Percentiles rank a stretch among this genome's conserved stretches.
Evolutionary conservation across 2,797 vertebrate genomes (phyloP).

Genomic region (Mergus octosetaceus): DNA sequence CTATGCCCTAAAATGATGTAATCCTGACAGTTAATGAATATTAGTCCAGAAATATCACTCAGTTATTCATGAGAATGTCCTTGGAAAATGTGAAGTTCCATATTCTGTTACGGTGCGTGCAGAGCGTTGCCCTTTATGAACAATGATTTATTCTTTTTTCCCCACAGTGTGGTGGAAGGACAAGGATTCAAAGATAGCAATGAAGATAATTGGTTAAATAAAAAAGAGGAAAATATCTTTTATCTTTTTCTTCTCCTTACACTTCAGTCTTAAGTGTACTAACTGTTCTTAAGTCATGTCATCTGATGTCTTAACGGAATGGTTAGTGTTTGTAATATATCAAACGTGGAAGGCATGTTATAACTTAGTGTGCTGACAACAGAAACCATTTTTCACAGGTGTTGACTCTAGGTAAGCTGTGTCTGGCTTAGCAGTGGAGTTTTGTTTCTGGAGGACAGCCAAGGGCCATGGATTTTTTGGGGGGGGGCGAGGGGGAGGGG

Average conservation of each 20-base stretch:
- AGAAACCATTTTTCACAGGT: not conserved
- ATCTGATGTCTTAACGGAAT: not conserved
- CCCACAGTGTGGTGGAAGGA: not conserved
- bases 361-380: not conserved
- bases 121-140: not conserved
- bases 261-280: not conserved
- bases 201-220: not conserved
- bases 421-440: not conserved
- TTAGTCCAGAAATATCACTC: conserved; percentile 41
- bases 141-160: not conserved
- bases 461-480: not conserved
- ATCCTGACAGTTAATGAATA: conserved; percentile 27
- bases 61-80: not conserved
- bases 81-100: not conserved
- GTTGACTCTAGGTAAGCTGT: not conserved
- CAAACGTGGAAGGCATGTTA: not conserved
- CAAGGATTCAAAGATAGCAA: not conserved
- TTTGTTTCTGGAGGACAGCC: rapidly evolving
- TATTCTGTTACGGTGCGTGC: not conserved
- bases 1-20: conserved; percentile 28
- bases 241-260: not conserved
- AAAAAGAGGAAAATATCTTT: not conserved
- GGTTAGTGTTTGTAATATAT: not conserved
- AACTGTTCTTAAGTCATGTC: not conserved
- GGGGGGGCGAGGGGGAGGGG: rapidly evolving